Evolutionary conservation across 2,113 vertebrate genomes (phyloP).

Genomic region (Gymnocephalus cernua): DNA sequence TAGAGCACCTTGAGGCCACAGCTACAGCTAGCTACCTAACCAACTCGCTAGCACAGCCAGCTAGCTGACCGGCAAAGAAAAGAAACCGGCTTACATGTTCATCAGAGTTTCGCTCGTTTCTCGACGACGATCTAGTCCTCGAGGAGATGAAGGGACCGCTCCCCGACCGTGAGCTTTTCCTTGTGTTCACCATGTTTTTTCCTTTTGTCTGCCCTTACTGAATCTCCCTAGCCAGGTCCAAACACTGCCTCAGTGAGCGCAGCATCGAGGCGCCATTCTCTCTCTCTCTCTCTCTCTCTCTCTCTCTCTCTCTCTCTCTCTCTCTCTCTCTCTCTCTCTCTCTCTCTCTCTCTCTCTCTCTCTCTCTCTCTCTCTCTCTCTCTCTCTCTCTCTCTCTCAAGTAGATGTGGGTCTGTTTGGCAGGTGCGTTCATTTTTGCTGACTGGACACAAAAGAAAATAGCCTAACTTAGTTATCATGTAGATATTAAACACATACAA

Average conservation of each 20-base stretch:
- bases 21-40: constrained; percentile 65
- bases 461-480: background rate
- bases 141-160: constrained; percentile 91
- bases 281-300: constrained; percentile 60
- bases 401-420: constrained; percentile 39
- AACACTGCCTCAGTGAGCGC: constrained; percentile 82
- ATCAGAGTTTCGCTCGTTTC: constrained; percentile 79
- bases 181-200: constrained; percentile 92
- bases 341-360: constrained; percentile 45
- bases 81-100: constrained; percentile 86
- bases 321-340: constrained; percentile 59
- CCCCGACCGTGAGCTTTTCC: constrained; percentile 87
- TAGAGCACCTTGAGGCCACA: constrained; percentile 76
- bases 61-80: constrained; percentile 75
- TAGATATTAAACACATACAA: background rate
- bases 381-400: constrained; percentile 30
- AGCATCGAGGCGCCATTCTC: constrained; percentile 86
- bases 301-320: constrained; percentile 71
- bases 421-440: constrained; percentile 67
- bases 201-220: constrained; percentile 59
- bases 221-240: constrained; percentile 77
- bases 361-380: constrained; percentile 51
- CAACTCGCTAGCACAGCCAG: constrained; percentile 51
- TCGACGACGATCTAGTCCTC: constrained; percentile 91
- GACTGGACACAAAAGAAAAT: constrained; percentile 24